These are phyloP conservation scores for Poeciliopsis prolifica DNA, from an alignment of 2,113 vertebrate genomes.

Conservation along the genomic window DNA sequence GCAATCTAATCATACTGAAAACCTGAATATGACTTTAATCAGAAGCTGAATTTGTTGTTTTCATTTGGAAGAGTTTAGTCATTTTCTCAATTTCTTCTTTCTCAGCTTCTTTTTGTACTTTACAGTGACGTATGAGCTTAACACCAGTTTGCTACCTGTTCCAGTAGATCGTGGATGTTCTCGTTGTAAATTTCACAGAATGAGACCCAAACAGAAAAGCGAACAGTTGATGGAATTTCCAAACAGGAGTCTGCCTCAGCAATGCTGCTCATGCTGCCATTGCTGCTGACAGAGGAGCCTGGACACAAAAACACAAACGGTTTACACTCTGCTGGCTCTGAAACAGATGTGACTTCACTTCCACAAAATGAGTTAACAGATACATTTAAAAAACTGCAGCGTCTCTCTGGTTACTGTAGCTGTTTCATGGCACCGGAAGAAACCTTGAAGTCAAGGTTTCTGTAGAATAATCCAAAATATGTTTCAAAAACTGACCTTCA, in stretches of 20 bases:
- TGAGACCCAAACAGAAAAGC: constrained; percentile 94
- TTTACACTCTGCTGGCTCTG: no score
- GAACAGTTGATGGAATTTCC: constrained; percentile 59
- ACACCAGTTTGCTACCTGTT: constrained; percentile 63
- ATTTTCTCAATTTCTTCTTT: not conserved
- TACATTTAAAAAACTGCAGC: no score
- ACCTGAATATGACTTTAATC: no score
- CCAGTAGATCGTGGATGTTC: constrained; percentile 90
- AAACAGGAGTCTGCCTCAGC: constrained; percentile 60
- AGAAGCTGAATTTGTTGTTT: no score
- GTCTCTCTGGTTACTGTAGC: no score
- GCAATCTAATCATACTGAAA: no score
- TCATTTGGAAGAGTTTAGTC: no score
- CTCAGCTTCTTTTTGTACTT: not conserved
- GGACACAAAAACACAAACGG: not conserved
- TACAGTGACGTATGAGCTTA: not conserved
- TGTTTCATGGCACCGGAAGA: no score
- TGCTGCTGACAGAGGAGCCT: constrained; percentile 68
- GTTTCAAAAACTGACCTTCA: constrained; percentile 44
- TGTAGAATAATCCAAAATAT: not conserved
- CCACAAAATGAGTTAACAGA: no score
- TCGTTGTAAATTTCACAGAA: constrained; percentile 99
- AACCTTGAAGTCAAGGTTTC: no score
- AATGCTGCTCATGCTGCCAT: constrained; percentile 50
- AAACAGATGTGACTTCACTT: no score